phyloP scores from a whole-genome alignment of 2,888 invertebrate species.

The Pseudolycoriella hygida region DNA sequence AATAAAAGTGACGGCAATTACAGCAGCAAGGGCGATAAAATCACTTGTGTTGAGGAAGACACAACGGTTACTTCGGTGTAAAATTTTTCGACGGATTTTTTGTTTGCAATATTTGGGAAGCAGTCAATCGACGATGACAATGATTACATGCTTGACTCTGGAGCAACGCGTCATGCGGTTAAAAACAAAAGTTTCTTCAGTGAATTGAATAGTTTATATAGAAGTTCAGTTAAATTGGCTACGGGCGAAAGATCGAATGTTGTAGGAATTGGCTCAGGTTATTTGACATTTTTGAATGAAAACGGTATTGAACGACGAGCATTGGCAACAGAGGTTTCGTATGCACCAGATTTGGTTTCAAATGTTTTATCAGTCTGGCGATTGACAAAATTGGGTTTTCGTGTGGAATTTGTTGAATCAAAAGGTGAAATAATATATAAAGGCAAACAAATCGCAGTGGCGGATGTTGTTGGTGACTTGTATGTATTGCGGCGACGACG shows the following conservation, averaged over 20 bases:
- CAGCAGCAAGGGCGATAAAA: too few species aligned
- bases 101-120: too few species aligned
- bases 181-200: background rate
- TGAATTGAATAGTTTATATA: background rate
- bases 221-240: background rate
- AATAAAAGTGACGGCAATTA: too few species aligned
- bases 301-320: background rate
- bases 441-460: conserved; percentile 2
- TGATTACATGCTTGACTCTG: background rate
- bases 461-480: conserved; percentile 4
- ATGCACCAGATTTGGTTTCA: conserved; percentile 10
- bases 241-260: background rate
- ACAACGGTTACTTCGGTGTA: too few species aligned
- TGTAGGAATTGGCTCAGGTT: background rate
- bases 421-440: conserved; percentile 2
- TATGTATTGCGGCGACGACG: conserved; percentile 2
- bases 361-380: conserved; percentile 10
- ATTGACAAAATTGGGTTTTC: conserved; percentile 6
- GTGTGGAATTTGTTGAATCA: conserved; percentile 1
- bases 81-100: too few species aligned
- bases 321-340: conserved; percentile 8
- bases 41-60: too few species aligned
- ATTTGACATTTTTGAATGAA: background rate
- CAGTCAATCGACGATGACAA: too few species aligned
- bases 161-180: background rate